Conservation (phyloP, 2,797 vertebrate genomes). For the Buphagus erythrorhynchus region DNA sequence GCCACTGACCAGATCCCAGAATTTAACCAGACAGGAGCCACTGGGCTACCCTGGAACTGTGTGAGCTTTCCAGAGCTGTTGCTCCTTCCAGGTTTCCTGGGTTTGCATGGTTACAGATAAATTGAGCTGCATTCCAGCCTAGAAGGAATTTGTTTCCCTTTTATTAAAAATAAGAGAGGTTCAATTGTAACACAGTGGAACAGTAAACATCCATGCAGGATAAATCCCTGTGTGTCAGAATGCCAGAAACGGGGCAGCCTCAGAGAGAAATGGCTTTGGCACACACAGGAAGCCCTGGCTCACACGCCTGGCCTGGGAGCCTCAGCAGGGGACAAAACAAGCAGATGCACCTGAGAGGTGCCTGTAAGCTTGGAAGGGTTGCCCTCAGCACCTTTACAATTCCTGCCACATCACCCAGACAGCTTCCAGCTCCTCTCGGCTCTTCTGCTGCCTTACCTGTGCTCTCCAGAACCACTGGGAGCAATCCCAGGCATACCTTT, state of each 20-base stretch:
- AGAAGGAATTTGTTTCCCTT: conserved; percentile 10
- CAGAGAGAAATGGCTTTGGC: background rate
- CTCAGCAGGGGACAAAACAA: background rate
- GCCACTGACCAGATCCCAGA: background rate
- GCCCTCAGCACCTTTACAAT: background rate
- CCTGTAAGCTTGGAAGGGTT: background rate
- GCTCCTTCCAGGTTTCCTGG: background rate
- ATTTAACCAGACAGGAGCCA: background rate
- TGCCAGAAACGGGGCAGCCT: background rate
- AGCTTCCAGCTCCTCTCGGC: background rate
- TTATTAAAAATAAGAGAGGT: conserved; percentile 55
- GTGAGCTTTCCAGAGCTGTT: background rate
- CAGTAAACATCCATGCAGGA: background rate
- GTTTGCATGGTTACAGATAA: background rate
- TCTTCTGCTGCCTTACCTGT: background rate
- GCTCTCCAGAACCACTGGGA: background rate
- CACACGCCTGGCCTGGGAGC: rapidly evolving
- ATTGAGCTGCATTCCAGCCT: conserved; percentile 23
- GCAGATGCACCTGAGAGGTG: background rate
- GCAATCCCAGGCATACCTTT: too few relatives aligned
- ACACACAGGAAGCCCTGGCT: background rate
- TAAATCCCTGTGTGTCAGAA: background rate
- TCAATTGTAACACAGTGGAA: background rate
- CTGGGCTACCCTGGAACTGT: background rate
- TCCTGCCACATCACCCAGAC: background rate